These are phyloP conservation scores for Crax fasciolata DNA, from an alignment of 2,797 vertebrate genomes.

Conservation along the genomic window DNA sequence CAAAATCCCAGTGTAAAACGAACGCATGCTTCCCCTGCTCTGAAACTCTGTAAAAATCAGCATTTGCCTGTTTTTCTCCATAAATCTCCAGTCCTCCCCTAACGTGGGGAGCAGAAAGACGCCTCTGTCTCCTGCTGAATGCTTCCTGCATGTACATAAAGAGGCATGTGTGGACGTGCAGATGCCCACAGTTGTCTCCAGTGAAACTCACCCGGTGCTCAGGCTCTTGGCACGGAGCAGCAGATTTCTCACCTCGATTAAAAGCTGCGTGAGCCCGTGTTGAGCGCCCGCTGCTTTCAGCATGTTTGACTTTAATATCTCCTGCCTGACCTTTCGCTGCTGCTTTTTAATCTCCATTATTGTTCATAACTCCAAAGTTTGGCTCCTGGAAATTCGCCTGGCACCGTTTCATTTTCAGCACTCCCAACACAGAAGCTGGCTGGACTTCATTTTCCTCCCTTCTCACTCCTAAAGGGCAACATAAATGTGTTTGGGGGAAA, in stretches of 20 bases:
- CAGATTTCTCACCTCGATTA: neutral
- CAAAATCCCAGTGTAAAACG: neutral
- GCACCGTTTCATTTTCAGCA: neutral
- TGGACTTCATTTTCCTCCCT: neutral
- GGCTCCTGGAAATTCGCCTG: neutral
- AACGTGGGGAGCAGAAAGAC: neutral
- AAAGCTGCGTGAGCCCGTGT: neutral
- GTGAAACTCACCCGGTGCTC: neutral
- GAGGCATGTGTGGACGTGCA: neutral
- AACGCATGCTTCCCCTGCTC: neutral
- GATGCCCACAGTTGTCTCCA: neutral
- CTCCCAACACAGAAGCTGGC: neutral
- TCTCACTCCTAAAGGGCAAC: neutral
- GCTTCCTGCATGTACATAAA: fast-evolving
- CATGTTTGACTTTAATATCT: slow-evolving; percentile 71
- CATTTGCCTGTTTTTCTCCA: neutral
- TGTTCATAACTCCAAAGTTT: slow-evolving; percentile 50
- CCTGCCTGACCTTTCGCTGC: slow-evolving; percentile 58
- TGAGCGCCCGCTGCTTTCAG: neutral
- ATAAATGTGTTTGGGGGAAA: neutral
- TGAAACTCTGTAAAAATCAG: neutral
- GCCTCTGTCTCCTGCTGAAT: neutral
- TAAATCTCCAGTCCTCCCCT: neutral
- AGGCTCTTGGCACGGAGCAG: neutral
- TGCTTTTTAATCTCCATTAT: slow-evolving; percentile 36